Conservation (phyloP, 2,113 vertebrate genomes). For the Myodes glareolus region DNA sequence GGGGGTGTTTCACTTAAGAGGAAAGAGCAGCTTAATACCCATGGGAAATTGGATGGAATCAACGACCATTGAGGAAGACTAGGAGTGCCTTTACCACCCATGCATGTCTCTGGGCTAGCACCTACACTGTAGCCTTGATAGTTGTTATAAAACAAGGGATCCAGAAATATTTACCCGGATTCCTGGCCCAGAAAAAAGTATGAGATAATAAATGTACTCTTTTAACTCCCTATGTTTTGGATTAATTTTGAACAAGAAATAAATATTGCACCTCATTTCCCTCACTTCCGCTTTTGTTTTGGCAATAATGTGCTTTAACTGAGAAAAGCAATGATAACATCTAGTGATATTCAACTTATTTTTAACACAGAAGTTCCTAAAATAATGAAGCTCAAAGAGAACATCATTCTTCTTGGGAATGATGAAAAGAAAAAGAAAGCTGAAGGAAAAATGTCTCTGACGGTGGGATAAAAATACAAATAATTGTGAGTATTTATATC, state of each 20-base stretch:
- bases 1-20: not conserved
- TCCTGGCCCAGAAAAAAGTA: not conserved
- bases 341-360: not conserved
- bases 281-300: not conserved
- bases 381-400: not conserved
- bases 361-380: not conserved
- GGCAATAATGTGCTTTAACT: not conserved
- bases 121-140: not conserved
- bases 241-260: not conserved
- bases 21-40: not conserved
- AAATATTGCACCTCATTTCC: not conserved
- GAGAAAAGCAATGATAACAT: not conserved
- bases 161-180: not conserved
- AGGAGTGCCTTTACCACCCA: not conserved
- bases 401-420: not conserved
- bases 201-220: not conserved
- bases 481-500: not conserved
- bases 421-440: not conserved
- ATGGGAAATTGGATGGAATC: not conserved
- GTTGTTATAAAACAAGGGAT: not conserved
- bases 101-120: not conserved
- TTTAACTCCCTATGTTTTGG: not conserved
- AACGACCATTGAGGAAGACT: not conserved
- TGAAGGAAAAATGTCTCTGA: not conserved
- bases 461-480: not conserved